Percentiles rank a stretch among this genome's conserved stretches.
Conservation (phyloP, 2,888 invertebrate genomes). For the Scotopteryx bipunctaria region DNA sequence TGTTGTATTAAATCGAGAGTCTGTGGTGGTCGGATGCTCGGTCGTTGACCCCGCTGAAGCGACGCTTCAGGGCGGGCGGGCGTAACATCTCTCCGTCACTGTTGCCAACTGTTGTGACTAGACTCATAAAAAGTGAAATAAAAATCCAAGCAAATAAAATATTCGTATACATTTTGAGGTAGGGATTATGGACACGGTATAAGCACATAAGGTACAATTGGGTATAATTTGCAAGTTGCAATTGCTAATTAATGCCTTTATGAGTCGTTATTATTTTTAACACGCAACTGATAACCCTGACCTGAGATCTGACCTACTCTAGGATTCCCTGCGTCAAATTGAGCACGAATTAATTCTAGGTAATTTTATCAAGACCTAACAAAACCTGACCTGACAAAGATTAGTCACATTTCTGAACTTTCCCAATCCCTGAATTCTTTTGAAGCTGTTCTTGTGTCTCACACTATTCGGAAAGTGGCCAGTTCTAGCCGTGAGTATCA, state of each 20-base stretch:
- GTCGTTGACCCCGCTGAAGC: conserved; percentile 59
- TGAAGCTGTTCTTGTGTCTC: conserved; percentile 2
- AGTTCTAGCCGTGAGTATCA: conserved; percentile 14
- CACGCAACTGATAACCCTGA: conserved; percentile 13
- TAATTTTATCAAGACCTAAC: too few species aligned
- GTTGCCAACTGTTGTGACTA: conserved; percentile 27
- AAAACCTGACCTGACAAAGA: too few species aligned
- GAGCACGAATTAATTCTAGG: not conserved
- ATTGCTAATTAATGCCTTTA: conserved; percentile 7
- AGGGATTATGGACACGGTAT: conserved; percentile 3
- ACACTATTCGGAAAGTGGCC: conserved; percentile 1
- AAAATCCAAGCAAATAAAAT: not conserved
- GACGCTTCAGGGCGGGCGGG: conserved; percentile 54
- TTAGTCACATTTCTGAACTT: too few species aligned
- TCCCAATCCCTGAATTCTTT: too few species aligned
- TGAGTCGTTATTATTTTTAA: conserved; percentile 9
- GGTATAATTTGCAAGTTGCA: conserved; percentile 4
- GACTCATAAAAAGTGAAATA: conserved; percentile 3
- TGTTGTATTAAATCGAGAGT: conserved; percentile 52
- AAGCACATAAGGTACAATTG: conserved; percentile 8
- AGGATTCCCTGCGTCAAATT: not conserved
- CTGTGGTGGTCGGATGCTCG: conserved; percentile 45
- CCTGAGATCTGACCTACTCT: conserved; percentile 1
- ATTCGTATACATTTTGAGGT: conserved; percentile 3
- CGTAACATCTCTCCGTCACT: conserved; percentile 25